Evolutionary conservation across 2,888 invertebrate species (phyloP), one percentile per base, ranked within the genome.

Genomic region (Pseudoips prasinana): DNA sequence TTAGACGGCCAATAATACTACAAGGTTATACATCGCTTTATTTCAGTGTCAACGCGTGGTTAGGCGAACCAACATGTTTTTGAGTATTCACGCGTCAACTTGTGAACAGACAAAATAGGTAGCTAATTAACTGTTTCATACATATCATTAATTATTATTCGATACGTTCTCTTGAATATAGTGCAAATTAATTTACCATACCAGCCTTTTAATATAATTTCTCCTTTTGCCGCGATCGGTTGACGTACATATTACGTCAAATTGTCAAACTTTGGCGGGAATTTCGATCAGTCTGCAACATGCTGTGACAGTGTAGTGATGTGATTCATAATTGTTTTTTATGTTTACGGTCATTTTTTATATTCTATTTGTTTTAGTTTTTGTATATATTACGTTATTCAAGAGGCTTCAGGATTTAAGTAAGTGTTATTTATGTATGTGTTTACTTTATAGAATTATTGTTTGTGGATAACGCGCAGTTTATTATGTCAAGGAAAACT

Each of bases 301-400:
- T 68, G 61, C 60, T 59, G 71, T 73, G 70, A 47, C 40, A 67
- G 77, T 80, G 77, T 64, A 65, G 83, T 83, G 82, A 73, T 78
- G 85, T 84, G 83, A 66, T 56, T 53, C 22, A 30, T 48, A 36
- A 7, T 20, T 11, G 3, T 32, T 63, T 62, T 81, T 71, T 59
- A 85, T 86, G 84, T 70, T 86, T 57, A 69, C 64, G 31, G 71
- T 82, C 67, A 64, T 64, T 46, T 63, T 75, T 36, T 56, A 72
- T 24, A 46, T 75, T 37, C 72, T 68, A 46, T 47, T 68, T 42
- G 48, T 74, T 58, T 44, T 77, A 40, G 47, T 77, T 58, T 66
- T 64, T 63, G 74, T 72, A 50, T 46, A 74, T 42, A 46, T 72
- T 31, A 71, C 74, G 55, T 52, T 66, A 36, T 33, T 69, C 35